These are phyloP conservation scores for Oplegnathus fasciatus DNA, from an alignment of 2,113 vertebrate species.

Conservation along the genomic window DNA sequence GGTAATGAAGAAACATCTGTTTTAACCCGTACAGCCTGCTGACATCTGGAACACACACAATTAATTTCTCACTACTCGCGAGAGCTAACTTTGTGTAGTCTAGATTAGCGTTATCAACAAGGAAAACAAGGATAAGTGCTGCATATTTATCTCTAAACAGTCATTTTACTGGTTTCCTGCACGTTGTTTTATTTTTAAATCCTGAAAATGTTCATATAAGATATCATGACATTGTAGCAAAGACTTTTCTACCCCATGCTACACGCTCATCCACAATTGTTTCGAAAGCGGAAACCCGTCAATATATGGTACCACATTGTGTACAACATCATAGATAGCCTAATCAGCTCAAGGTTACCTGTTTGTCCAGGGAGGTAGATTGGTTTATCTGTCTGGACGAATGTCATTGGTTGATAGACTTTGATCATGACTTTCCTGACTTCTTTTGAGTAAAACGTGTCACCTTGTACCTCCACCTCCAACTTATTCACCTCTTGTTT, in stretches of 20 bases:
- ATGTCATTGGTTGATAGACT: slow-evolving; percentile 46
- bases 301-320: neutral
- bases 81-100: no score
- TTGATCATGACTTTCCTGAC: slow-evolving; percentile 71
- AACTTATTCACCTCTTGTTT: slow-evolving; percentile 40
- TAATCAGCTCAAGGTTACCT: slow-evolving; percentile 55
- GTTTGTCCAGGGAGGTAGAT: slow-evolving; percentile 83
- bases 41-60: no score
- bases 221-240: neutral
- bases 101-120: no score
- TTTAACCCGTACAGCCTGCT: no score
- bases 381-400: slow-evolving; percentile 82
- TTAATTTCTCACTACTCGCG: no score
- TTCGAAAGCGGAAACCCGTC: neutral
- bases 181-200: no score
- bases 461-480: slow-evolving; percentile 66
- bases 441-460: slow-evolving; percentile 61
- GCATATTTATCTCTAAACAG: no score
- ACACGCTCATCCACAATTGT: neutral
- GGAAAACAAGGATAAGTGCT: no score
- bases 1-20: no score
- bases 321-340: neutral
- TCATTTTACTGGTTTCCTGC: no score
- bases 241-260: neutral
- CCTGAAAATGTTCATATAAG: no score